These are phyloP conservation scores for Ptychobarbus kaznakovi DNA, from an alignment of 2,797 vertebrate species.

Conservation along the genomic window DNA sequence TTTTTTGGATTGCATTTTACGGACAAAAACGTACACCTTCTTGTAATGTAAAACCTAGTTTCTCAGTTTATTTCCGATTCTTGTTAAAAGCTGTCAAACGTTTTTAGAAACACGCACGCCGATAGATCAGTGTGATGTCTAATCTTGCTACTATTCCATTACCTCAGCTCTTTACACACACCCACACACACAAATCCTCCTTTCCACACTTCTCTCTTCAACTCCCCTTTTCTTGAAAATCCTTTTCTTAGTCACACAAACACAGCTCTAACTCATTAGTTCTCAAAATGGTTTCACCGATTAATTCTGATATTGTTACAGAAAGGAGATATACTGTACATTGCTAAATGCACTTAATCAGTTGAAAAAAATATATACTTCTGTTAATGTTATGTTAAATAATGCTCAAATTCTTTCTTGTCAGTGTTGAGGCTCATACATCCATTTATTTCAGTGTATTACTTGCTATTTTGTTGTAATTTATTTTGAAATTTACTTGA, in stretches of 20 bases:
- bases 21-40: neutral
- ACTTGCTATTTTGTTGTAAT: neutral
- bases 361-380: neutral
- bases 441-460: neutral
- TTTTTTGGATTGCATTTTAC: neutral
- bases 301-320: neutral
- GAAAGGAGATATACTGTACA: neutral
- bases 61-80: neutral
- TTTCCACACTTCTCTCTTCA: neutral
- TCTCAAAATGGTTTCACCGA: neutral
- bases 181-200: neutral
- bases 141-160: constrained; percentile 8
- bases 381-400: too few relatives aligned
- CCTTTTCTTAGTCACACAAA: neutral
- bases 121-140: constrained; percentile 9
- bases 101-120: neutral
- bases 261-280: neutral
- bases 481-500: neutral
- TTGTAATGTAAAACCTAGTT: neutral
- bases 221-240: neutral
- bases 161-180: neutral
- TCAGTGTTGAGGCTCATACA: neutral
- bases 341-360: neutral
- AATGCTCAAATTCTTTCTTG: neutral
- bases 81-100: constrained; percentile 18